Evolutionary conservation across 23 tunicate species (phyloP), one percentile per base, ranked within the genome.

Genomic region (Oikopleura vanhoeffeni): DNA sequence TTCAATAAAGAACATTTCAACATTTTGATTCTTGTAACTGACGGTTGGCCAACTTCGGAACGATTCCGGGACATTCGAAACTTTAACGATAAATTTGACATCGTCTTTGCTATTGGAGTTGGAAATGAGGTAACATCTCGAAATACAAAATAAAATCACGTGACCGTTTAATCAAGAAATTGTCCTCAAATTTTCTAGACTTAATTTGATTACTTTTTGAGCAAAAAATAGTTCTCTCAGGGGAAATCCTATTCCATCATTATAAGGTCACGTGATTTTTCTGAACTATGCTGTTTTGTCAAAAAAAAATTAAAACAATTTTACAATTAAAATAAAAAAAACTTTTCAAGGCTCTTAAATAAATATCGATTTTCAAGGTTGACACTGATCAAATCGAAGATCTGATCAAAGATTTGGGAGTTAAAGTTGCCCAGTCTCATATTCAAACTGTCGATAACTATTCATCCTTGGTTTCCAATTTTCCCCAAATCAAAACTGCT

Each of bases 121-220:
- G 79, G 79, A 24, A 71, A 71, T 30, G 79, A 71, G 79, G 18
- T 49, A 49, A n/a, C n/a, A n/a, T n/a, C n/a, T n/a, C n/a, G n/a
- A n/a, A n/a, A n/a, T n/a, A n/a, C n/a, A n/a, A n/a, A n/a, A n/a
- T n/a, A n/a, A n/a, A n/a, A n/a, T n/a, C n/a, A n/a, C n/a, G n/a
- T n/a, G n/a, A n/a, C n/a, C n/a, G n/a, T n/a, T n/a, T n/a, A n/a
- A n/a, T n/a, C n/a, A n/a, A n/a, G n/a, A n/a, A n/a, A n/a, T n/a
- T n/a, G n/a, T n/a, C n/a, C n/a, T n/a, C n/a, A n/a, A n/a, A n/a
- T n/a, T n/a, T n/a, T n/a, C n/a, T n/a, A n/a, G n/a, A n/a, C n/a
- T n/a, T n/a, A n/a, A n/a, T n/a, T n/a, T n/a, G n/a, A n/a, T n/a
- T n/a, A n/a, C n/a, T n/a, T n/a, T n/a, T n/a, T n/a, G n/a, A n/a